These are phyloP conservation scores for Carassius gibelio DNA, from an alignment of 2,113 vertebrate species.

Conservation along the genomic window DNA sequence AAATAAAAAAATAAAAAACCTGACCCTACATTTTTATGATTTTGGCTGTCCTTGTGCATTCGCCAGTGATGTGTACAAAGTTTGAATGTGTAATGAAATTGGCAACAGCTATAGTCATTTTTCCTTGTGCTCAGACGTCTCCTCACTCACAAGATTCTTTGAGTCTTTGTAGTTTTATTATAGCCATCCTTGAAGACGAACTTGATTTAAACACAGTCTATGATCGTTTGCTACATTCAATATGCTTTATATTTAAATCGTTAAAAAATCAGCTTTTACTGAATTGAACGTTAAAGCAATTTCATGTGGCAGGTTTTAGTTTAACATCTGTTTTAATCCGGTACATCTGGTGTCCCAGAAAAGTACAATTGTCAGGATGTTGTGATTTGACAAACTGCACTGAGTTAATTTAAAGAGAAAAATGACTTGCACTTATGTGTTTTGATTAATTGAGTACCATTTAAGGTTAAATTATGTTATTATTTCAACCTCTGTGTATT, in stretches of 20 bases:
- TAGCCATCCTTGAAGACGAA: neutral
- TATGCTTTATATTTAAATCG: neutral
- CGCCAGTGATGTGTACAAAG: neutral
- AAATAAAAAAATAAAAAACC: neutral
- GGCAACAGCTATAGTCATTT: neutral
- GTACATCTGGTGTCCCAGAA: neutral
- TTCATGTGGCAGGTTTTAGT: neutral
- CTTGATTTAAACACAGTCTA: neutral
- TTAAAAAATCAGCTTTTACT: neutral
- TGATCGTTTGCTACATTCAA: neutral
- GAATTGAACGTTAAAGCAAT: neutral
- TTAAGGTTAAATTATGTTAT: neutral
- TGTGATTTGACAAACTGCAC: neutral
- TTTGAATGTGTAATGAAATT: neutral
- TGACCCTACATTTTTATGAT: too few species aligned
- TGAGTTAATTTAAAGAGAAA: neutral
- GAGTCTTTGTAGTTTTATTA: constrained; percentile 3
- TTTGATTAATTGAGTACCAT: neutral
- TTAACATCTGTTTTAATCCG: constrained; percentile 10
- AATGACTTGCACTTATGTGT: neutral
- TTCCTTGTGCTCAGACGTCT: neutral
- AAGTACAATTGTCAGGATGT: neutral
- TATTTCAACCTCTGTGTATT: neutral
- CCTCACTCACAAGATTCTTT: neutral
- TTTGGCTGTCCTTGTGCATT: neutral